Conservation (phyloP, 2,113 vertebrate species). For the Paramisgurnus dabryanus region DNA sequence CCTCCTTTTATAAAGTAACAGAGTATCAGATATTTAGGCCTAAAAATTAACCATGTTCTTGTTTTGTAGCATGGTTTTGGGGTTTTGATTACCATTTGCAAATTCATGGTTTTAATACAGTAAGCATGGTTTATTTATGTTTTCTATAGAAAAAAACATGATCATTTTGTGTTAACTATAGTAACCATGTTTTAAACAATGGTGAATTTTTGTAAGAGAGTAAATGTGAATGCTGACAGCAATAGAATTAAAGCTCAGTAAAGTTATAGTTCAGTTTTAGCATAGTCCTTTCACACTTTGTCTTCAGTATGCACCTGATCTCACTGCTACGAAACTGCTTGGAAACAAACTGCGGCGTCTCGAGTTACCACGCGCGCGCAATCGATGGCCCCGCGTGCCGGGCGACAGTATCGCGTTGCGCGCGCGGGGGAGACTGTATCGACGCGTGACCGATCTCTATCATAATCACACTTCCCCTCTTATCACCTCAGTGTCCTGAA, state of each 20-base stretch:
- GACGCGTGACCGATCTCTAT: constrained; percentile 73
- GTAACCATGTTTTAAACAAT: no score
- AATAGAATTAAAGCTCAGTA: not conserved
- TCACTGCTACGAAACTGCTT: constrained; percentile 62
- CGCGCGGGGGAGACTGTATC: constrained; percentile 60
- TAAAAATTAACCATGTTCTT: no score
- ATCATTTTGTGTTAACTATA: no score
- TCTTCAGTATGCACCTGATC: constrained; percentile 49
- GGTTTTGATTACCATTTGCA: no score
- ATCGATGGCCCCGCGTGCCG: constrained; percentile 56
- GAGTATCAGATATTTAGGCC: no score
- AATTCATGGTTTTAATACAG: no score
- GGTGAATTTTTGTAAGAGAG: not conserved
- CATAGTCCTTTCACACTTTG: constrained; percentile 26
- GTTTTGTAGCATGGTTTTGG: no score
- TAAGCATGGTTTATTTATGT: no score
- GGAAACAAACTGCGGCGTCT: constrained; percentile 70
- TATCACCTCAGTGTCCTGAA: constrained; percentile 70
- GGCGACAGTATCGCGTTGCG: constrained; percentile 69
- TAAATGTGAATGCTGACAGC: not conserved
- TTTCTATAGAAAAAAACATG: no score
- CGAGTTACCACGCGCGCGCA: constrained; percentile 66
- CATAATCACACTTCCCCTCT: constrained; percentile 79
- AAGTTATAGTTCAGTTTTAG: not conserved
- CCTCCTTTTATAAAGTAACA: no score